Evolutionary conservation across 2,113 vertebrate species (phyloP), one percentile per base, ranked within the genome.

Genomic region (Coturnix japonica): DNA sequence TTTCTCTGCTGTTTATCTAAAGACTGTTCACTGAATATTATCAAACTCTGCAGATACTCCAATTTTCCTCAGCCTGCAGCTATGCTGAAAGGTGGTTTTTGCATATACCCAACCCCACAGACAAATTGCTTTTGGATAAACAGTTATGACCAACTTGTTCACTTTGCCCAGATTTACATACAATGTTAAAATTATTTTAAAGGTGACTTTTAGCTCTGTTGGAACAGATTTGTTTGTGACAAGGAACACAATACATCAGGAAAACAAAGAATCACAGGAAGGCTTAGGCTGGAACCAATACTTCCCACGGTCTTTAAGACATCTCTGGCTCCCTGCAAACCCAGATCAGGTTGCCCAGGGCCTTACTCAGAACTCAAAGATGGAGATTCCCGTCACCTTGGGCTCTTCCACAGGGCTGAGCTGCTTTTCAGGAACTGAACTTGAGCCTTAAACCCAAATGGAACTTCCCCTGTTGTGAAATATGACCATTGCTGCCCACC

Each of bases 81-180:
- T 41, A 22, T 1, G 4, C 1, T 21, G 61, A 14, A 70, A n/a
- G 5, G 37, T 11, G 22, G 4, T 12, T 57, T 43, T 57, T 43
- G 57, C 67, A 46, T 6, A 22, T 3, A 25, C 13, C 8, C 51
- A 80, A 2, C 1, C 44, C 20, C 59, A 53, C 3, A 0, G 23
- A 37, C 25, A 39, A 19, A 28, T 12, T 25, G 37, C 25, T 63
- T 39, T 15, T 63, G 25, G 16, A 39, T 39, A 8, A 39, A 28
- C 35, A 63, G 35, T 26, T 28, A 63, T 5, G 37, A 39, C 63
- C 63, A 59, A 44, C 37, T 33, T 17, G 23, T 46, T 64, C 60
- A 23, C 35, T 41, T 35, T 63, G 35, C 46, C 2, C 3, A n/a
- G 16, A 35, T 35, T 60, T 23, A 51, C 41, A 71, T 69, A 35